Percentiles rank a stretch among this genome's conserved stretches.
Conservation (phyloP, 2,797 vertebrate species). For the Silurus aristotelis region DNA sequence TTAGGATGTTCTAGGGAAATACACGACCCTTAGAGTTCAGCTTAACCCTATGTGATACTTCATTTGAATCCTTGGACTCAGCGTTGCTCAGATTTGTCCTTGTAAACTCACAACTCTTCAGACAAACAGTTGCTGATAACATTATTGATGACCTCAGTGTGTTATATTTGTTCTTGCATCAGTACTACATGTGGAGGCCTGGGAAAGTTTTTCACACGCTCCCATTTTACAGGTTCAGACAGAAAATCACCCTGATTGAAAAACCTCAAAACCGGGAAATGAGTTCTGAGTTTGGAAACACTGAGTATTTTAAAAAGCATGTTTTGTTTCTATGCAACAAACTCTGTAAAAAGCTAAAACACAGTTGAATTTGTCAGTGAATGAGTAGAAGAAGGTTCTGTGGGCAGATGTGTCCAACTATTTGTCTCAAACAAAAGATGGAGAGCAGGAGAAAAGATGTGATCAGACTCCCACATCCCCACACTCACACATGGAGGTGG, state of each 20-base stretch:
- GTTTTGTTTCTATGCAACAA: too few species aligned
- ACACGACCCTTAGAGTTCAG: not conserved
- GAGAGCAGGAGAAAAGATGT: too few species aligned
- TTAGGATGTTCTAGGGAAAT: not conserved
- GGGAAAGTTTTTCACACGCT: not conserved
- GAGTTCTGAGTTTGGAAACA: too few species aligned
- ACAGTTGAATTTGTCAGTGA: too few species aligned
- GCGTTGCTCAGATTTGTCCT: not conserved
- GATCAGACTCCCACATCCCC: too few species aligned
- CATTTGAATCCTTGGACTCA: not conserved
- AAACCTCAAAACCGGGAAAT: not conserved
- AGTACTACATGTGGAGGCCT: not conserved
- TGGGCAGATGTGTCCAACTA: too few species aligned
- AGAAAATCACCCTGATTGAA: not conserved
- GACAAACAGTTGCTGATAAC: too few species aligned
- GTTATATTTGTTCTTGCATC: not conserved
- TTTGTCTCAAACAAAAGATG: too few species aligned
- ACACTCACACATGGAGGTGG: too few species aligned
- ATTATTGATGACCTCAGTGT: not conserved
- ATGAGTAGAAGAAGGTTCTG: too few species aligned
- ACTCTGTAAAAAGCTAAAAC: too few species aligned
- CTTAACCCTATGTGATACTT: not conserved
- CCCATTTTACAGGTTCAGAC: not conserved
- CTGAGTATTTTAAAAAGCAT: too few species aligned
- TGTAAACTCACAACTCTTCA: not conserved